A percentile compares a stretch with the other conserved stretches of the same genome.
Conservation (phyloP, 2,113 vertebrate species). For the Catharus bicknelli region DNA sequence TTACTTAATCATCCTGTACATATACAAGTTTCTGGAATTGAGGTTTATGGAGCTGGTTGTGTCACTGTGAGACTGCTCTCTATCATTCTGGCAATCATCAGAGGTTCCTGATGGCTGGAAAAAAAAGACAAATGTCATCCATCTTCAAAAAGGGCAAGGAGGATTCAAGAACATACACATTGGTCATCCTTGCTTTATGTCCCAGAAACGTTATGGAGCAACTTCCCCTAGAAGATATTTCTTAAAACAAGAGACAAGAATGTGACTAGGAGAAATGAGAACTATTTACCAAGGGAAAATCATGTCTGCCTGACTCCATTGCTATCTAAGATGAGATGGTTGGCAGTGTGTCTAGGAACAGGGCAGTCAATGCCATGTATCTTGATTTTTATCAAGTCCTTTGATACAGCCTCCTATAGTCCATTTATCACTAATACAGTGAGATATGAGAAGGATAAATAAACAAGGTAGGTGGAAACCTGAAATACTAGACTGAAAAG, state of each 20-base stretch:
- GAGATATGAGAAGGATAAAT: not conserved
- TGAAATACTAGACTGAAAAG: not conserved
- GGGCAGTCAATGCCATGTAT: too few species aligned
- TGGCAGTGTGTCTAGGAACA: not conserved
- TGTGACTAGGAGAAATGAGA: not conserved
- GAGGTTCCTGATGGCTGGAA: not conserved
- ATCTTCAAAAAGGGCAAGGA: not conserved
- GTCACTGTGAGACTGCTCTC: not conserved
- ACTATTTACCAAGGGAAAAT: not conserved
- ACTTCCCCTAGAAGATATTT: not conserved
- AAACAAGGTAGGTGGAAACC: not conserved
- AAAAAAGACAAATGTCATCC: not conserved
- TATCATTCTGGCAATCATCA: too few species aligned
- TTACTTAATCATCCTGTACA: accelerated
- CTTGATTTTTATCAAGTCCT: not conserved
- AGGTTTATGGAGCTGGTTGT: not conserved
- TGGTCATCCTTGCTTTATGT: not conserved
- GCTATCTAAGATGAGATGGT: not conserved
- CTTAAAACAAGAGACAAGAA: not conserved
- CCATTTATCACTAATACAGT: not conserved
- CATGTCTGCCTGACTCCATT: not conserved
- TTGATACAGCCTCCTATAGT: not conserved
- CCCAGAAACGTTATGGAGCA: not conserved
- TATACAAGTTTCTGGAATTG: too few species aligned
- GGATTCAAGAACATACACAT: not conserved